Percentiles rank a stretch among this genome's conserved stretches.
phyloP scores from a whole-genome alignment of 2,797 vertebrate genomes.

The Molossus molossus region DNA sequence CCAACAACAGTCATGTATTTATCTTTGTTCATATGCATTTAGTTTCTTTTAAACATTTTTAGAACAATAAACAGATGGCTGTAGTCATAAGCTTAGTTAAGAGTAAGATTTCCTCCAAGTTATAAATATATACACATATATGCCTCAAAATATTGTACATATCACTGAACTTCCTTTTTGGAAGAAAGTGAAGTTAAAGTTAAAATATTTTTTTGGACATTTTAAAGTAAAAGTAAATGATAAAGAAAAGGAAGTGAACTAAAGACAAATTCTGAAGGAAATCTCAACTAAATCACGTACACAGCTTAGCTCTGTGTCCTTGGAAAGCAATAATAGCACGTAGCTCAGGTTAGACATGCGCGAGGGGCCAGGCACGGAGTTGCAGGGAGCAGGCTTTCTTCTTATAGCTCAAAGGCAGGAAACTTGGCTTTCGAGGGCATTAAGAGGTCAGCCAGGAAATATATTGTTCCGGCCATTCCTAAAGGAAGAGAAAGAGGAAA shows the following conservation, averaged over 20 bases:
- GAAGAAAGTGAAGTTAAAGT: constrained; percentile 70
- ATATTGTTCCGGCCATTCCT: constrained; percentile 99
- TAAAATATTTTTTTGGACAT: constrained; percentile 64
- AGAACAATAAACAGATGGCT: constrained; percentile 61
- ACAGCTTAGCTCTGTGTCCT: constrained; percentile 60
- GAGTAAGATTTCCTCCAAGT: constrained; percentile 69
- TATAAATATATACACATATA: constrained; percentile 54
- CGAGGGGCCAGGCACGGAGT: constrained; percentile 68
- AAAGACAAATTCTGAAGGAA: constrained; percentile 70
- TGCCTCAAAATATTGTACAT: constrained; percentile 77
- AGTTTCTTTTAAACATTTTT: constrained; percentile 65
- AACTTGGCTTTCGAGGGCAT: constrained; percentile 95
- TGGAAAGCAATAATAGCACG: constrained; percentile 71
- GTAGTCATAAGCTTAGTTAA: constrained; percentile 74
- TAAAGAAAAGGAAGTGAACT: constrained; percentile 24
- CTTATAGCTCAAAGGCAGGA: constrained; percentile 96
- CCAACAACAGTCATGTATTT: not conserved
- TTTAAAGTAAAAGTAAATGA: constrained; percentile 78
- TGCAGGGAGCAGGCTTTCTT: constrained; percentile 13
- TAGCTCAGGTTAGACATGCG: not conserved
- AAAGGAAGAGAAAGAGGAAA: constrained; percentile 77
- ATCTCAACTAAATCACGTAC: constrained; percentile 30
- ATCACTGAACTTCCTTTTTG: constrained; percentile 36
- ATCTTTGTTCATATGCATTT: constrained; percentile 1
- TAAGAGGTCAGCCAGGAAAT: constrained; percentile 96